Evolutionary conservation across 2,113 vertebrate species (phyloP).

Genomic region (Muscicapa adusta): DNA sequence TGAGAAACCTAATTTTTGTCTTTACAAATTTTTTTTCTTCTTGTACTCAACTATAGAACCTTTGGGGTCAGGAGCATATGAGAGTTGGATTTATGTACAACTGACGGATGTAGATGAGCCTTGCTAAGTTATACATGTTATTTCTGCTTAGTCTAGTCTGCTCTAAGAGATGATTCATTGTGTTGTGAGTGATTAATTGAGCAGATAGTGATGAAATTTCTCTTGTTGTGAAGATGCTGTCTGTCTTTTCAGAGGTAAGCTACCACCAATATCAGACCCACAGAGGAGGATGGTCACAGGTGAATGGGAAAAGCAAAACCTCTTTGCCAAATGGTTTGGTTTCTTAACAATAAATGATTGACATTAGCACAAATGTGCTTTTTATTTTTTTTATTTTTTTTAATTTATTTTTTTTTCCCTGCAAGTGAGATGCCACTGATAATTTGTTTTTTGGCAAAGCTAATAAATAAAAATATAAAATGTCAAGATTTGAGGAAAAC

Average conservation of each 20-base stretch:
- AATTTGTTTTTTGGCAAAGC: not conserved
- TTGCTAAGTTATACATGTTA: not conserved
- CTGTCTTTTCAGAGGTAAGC: not conserved
- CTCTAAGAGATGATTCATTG: not conserved
- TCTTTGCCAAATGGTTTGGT: not conserved
- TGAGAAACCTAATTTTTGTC: not conserved
- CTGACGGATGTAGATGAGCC: not conserved
- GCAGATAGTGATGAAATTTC: not conserved
- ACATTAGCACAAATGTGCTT: not conserved
- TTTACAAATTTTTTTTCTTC: not conserved
- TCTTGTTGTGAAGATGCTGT: not conserved
- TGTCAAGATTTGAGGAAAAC: not conserved
- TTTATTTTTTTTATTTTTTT: not conserved
- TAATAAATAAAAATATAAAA: not conserved
- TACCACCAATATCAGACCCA: not conserved
- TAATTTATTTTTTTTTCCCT: not conserved
- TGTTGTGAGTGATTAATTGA: not conserved
- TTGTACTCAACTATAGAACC: not conserved
- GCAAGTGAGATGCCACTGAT: not conserved
- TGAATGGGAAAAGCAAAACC: not conserved
- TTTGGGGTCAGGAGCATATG: not conserved
- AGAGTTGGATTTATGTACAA: not conserved
- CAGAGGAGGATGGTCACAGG: not conserved
- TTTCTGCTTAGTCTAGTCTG: not conserved
- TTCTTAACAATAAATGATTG: not conserved